Conservation (phyloP, 2,888 invertebrate genomes). For the Harpalus rubripes region DNA sequence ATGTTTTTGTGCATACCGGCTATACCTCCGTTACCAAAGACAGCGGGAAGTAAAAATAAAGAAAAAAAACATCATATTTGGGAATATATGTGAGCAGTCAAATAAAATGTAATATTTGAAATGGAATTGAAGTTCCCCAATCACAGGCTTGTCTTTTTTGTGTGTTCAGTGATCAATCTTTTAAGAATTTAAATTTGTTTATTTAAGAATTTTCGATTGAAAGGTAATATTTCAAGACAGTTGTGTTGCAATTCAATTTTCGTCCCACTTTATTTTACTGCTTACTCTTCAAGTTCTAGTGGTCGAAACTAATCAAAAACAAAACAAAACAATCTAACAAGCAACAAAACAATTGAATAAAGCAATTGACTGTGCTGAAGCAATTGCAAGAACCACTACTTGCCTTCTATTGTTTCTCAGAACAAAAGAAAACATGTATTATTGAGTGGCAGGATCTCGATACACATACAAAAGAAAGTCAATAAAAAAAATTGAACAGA, state of each 20-base stretch:
- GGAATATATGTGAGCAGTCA: not conserved
- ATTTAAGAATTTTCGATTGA: not conserved
- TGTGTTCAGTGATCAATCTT: not conserved
- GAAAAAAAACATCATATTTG: not conserved
- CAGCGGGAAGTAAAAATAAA: too few relatives aligned
- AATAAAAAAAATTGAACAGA: conserved; percentile 39
- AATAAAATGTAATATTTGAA: not conserved
- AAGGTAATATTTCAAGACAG: not conserved
- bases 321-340: conserved; percentile 24
- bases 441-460: conserved; percentile 19
- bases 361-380: conserved; percentile 20
- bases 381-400: conserved; percentile 21
- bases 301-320: conserved; percentile 12
- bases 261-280: not conserved
- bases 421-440: conserved; percentile 35
- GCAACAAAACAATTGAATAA: conserved; percentile 30
- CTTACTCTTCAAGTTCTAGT: not conserved
- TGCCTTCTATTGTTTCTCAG: not conserved
- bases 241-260: not conserved
- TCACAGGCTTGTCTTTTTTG: not conserved
- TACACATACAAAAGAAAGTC: conserved; percentile 28
- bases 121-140: not conserved
- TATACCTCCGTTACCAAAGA: too few relatives aligned
- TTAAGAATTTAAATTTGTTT: conserved; percentile 3
- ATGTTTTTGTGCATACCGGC: too few relatives aligned